A percentile compares a stretch with the other conserved stretches of the same genome.
Conservation (phyloP, 37 sponge, comb jelly and placozoan genomes). For the Eunapius fragilis region DNA sequence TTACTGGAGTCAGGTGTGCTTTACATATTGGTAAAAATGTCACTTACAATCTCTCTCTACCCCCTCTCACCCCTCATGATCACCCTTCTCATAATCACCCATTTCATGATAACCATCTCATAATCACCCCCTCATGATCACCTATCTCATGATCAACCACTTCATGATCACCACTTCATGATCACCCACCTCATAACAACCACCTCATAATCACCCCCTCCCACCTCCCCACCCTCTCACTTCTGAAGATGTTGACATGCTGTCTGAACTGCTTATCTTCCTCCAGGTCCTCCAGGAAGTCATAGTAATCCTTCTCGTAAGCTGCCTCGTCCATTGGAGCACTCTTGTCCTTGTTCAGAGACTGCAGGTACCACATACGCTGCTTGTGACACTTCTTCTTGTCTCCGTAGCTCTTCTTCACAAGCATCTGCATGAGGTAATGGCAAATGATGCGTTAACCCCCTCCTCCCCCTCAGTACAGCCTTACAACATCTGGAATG, state of each 20-base stretch:
- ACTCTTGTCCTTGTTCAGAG: slow-evolving; percentile 61
- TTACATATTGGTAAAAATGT: no score
- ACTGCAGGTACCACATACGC: slow-evolving; percentile 91
- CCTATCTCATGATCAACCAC: no score
- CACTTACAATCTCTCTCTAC: no score
- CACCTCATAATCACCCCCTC: neutral
- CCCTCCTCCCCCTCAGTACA: neutral
- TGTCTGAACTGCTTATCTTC: slow-evolving; percentile 78
- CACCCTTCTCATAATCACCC: no score
- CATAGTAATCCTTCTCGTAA: slow-evolving; percentile 70
- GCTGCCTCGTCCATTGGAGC: slow-evolving; percentile 16
- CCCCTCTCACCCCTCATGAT: no score
- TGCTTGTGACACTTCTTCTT: slow-evolving; percentile 72
- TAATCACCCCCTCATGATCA: no score
- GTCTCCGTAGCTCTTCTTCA: slow-evolving; percentile 95
- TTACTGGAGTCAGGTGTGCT: no score
- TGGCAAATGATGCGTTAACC: neutral
- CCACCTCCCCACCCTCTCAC: slow-evolving; percentile 33
- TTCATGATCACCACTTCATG: neutral
- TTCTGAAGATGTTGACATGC: slow-evolving; percentile 88
- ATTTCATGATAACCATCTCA: no score
- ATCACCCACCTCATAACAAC: neutral
- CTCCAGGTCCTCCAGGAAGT: slow-evolving; percentile 93
- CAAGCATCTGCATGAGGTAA: slow-evolving; percentile 68
- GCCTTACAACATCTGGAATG: slow-evolving; percentile 82